Percentiles rank a stretch among this genome's conserved stretches.
Evolutionary conservation across 2,888 invertebrate genomes (phyloP).

Genomic region (Acronicta leporina): DNA sequence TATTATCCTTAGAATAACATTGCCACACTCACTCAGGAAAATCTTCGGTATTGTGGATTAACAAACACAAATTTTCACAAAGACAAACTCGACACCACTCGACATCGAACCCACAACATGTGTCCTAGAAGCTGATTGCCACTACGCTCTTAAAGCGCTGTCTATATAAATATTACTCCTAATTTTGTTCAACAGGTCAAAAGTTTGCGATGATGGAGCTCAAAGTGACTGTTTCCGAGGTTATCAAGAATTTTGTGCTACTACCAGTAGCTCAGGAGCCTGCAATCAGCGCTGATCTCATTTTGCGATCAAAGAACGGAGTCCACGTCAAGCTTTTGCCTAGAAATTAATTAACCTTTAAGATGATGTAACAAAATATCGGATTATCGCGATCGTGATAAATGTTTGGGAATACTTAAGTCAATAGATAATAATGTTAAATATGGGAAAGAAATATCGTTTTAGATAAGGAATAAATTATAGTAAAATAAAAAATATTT

Average conservation of each 20-base stretch:
- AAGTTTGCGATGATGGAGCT: slow-evolving; percentile 86
- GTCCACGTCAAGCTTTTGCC: slow-evolving; percentile 70
- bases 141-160: too few relatives aligned
- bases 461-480: neutral
- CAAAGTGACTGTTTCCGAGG: slow-evolving; percentile 85
- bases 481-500: too few relatives aligned
- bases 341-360: slow-evolving; percentile 35
- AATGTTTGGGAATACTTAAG: too few relatives aligned
- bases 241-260: slow-evolving; percentile 82
- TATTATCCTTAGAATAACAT: too few relatives aligned
- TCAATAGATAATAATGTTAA: slow-evolving; percentile 8
- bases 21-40: too few relatives aligned
- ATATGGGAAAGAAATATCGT: slow-evolving; percentile 7
- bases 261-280: slow-evolving; percentile 70
- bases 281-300: slow-evolving; percentile 71
- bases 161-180: too few relatives aligned
- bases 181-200: slow-evolving; percentile 63
- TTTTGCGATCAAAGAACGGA: slow-evolving; percentile 74
- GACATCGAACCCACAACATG: too few relatives aligned
- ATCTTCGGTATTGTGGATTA: too few relatives aligned
- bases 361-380: neutral
- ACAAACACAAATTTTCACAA: too few relatives aligned
- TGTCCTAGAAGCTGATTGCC: too few relatives aligned
- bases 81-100: too few relatives aligned
- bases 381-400: too few relatives aligned